phyloP scores from a whole-genome alignment of 2,797 vertebrate genomes.

The Phalanger gymnotis region DNA sequence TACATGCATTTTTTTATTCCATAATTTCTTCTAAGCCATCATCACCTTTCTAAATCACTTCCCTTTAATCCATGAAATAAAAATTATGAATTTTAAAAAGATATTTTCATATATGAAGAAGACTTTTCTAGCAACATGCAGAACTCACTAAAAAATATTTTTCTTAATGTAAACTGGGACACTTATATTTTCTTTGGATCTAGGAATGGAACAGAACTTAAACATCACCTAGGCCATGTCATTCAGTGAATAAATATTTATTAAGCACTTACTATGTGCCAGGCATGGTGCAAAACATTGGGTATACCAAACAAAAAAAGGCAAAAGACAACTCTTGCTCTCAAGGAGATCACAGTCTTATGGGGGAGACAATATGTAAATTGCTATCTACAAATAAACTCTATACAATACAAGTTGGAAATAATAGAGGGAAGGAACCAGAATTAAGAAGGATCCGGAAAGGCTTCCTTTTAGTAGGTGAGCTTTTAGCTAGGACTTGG shows the following conservation, averaged over 20 bases:
- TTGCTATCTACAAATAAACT: background rate
- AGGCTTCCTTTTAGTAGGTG: background rate
- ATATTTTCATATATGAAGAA: background rate
- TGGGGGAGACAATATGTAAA: background rate
- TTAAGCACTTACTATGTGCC: background rate
- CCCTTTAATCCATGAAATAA: background rate
- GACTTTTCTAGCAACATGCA: background rate
- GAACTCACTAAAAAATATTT: background rate
- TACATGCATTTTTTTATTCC: slow-evolving; percentile 49
- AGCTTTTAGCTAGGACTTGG: background rate
- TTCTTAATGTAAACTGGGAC: background rate
- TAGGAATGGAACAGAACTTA: background rate
- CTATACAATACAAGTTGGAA: background rate
- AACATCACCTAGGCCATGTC: background rate
- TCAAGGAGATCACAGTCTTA: background rate
- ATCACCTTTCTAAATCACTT: background rate
- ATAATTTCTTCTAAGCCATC: background rate
- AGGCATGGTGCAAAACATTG: background rate
- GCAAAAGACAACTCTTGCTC: background rate
- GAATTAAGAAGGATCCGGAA: background rate
- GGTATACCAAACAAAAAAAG: background rate
- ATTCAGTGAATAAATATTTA: background rate
- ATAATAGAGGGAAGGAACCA: background rate
- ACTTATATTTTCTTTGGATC: background rate
- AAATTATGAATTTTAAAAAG: background rate